Base-by-base conservation (phyloP, 1,140 invertebrate species). In the Cyclargus thomasi region DNA sequence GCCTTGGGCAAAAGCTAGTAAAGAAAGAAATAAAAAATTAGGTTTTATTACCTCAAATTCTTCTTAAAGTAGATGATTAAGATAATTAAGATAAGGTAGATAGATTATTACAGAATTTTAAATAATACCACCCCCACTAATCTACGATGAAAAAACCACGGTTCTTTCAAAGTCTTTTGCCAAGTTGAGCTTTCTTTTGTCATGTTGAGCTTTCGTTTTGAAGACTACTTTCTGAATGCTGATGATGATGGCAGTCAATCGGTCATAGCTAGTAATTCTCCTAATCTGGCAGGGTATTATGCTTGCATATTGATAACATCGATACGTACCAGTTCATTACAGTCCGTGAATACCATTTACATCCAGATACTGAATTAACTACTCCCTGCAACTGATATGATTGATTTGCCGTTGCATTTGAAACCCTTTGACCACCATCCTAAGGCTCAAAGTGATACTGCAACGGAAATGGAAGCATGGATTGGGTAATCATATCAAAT, bases 281-380 rank as follows among this genome's bases (percentile, higher is more conserved):
- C 18, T 55, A 53, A 66, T 66, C 35, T 57, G 63, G 8, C 35
- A 20, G 29, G 8, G 53, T 69, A 71, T 72, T 69, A 70, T 55
- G 53, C 36, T 70, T 74, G 63, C 74, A 69, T 20, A 57, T 68
- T 68, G 75, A 77, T 75, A 75, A 72, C 73, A 68, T 64, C 66
- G 67, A 72, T 62, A 62, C 65, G 72, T 47, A 68, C 63, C 62
- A 64, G 67, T 20, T 55, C 53, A 55, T 55, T 55, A 55, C 53
- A 55, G 53, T 18, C n/a, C 53, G 18, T 20, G 53, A 55, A 55
- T 55, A 55, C 18, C 53, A 55, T 55, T 55, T 18, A 20, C 39
- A 47, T 47, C 39, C 39, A 47, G 39, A 47, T 47, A 47, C 39
- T 47, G 39, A 47, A 47, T 47, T 47, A 47, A 47, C 39, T 47